Percentiles rank a stretch among this genome's conserved stretches.
These are phyloP conservation scores for Elmis aenea DNA, from an alignment of 2,888 invertebrate genomes.

Conservation along the genomic window DNA sequence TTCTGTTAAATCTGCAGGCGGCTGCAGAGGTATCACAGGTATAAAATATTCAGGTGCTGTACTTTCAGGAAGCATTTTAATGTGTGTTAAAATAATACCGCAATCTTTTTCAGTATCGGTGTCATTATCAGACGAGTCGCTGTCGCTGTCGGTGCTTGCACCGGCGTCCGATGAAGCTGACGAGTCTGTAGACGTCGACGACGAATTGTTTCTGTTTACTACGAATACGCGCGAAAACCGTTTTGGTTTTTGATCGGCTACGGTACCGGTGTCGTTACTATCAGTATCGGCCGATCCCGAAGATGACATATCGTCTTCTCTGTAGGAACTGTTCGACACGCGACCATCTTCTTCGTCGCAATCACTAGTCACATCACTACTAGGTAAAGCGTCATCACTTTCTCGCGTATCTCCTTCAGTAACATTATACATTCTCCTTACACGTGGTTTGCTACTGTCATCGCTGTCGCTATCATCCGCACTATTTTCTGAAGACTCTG, in stretches of 20 bases:
- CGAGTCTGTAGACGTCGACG: slow-evolving; percentile 49
- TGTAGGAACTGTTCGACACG: slow-evolving; percentile 46
- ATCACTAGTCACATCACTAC: slow-evolving; percentile 40
- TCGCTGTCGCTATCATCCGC: slow-evolving; percentile 50
- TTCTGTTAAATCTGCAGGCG: slow-evolving; percentile 6
- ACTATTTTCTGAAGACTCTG: slow-evolving; percentile 36
- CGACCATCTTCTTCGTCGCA: slow-evolving; percentile 37
- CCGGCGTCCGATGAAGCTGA: slow-evolving; percentile 29
- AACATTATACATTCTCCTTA: slow-evolving; percentile 39
- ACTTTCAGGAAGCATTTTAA: slow-evolving; percentile 35
- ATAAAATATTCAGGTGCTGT: slow-evolving; percentile 11
- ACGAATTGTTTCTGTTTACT: slow-evolving; percentile 57
- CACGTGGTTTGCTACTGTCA: slow-evolving; percentile 39
- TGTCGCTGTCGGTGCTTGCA: slow-evolving; percentile 50
- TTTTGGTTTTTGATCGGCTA: slow-evolving; percentile 51
- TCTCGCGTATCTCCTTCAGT: slow-evolving; percentile 36
- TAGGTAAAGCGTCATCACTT: slow-evolving; percentile 40
- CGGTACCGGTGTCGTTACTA: slow-evolving; percentile 54
- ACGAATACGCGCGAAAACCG: slow-evolving; percentile 64
- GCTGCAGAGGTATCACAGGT: slow-evolving; percentile 1
- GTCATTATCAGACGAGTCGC: slow-evolving; percentile 62
- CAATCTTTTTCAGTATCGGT: slow-evolving; percentile 51
- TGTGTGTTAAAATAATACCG: slow-evolving; percentile 45
- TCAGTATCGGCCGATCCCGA: slow-evolving; percentile 44
- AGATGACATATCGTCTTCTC: slow-evolving; percentile 40